Conservation (phyloP, 2,888 invertebrate genomes). For the Dasypolia templi region DNA sequence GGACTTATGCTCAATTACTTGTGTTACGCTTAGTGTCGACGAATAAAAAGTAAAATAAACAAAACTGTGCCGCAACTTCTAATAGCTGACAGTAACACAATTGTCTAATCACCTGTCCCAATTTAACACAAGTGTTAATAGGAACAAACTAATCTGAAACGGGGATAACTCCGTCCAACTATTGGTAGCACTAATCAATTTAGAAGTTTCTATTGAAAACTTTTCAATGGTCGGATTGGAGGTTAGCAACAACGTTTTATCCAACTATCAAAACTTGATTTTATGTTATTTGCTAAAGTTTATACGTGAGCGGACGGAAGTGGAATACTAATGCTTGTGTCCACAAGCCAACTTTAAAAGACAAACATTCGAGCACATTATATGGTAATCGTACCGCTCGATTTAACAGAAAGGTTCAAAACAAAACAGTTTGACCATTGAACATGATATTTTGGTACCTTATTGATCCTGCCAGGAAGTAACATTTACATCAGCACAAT, state of each 20-base stretch:
- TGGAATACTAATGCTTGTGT: conserved; percentile 57
- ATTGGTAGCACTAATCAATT: conserved; percentile 70
- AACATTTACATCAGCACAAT: conserved; percentile 4
- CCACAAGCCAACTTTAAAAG: conserved; percentile 49
- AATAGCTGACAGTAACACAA: conserved; percentile 29
- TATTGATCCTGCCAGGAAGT: conserved; percentile 11
- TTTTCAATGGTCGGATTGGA: conserved; percentile 66
- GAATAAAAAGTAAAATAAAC: conserved; percentile 28
- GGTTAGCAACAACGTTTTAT: conserved; percentile 64
- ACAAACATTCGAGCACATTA: conserved; percentile 57
- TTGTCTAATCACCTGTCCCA: conserved; percentile 53
- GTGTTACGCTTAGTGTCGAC: conserved; percentile 48
- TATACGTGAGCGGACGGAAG: conserved; percentile 54
- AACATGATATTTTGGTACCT: conserved; percentile 30
- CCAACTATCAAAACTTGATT: conserved; percentile 65
- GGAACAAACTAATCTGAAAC: conserved; percentile 62
- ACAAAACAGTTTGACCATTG: conserved; percentile 34
- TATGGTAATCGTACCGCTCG: conserved; percentile 46
- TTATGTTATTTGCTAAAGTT: conserved; percentile 65
- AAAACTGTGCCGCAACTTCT: conserved; percentile 2
- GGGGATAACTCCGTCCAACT: conserved; percentile 67
- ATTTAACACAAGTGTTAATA: conserved; percentile 56
- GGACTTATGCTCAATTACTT: conserved; percentile 48
- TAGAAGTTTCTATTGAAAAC: conserved; percentile 67
- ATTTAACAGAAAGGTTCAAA: conserved; percentile 54